Conservation (phyloP, 2,113 vertebrate species). For the Lichenostomus cassidix region DNA sequence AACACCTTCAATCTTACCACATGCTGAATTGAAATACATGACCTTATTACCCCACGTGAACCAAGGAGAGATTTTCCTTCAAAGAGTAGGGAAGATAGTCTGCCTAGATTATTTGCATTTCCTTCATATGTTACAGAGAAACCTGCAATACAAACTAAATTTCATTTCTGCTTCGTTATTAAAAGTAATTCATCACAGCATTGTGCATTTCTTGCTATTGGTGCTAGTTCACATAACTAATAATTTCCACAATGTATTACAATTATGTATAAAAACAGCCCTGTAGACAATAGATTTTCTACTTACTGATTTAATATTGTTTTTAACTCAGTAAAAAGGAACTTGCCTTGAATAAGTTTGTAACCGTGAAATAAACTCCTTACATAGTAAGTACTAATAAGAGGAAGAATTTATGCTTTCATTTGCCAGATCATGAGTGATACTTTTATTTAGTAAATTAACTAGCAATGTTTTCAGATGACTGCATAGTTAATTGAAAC, state of each 20-base stretch:
- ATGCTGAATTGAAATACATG: not conserved
- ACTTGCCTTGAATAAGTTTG: not conserved
- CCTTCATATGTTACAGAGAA: not conserved
- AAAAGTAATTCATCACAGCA: not conserved
- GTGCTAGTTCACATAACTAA: not conserved
- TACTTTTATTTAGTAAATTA: not conserved
- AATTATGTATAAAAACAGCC: not conserved
- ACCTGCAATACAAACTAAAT: not conserved
- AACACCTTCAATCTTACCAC: not conserved
- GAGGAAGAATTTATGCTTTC: not conserved
- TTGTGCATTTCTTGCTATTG: not conserved
- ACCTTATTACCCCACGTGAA: not conserved
- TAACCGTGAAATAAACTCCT: not conserved
- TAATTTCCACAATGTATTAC: not conserved
- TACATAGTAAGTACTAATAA: not conserved
- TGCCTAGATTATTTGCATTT: not conserved
- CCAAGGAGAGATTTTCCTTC: not conserved
- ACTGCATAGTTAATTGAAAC: not conserved
- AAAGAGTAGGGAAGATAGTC: not conserved
- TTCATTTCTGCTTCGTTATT: not conserved
- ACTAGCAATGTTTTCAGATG: not conserved
- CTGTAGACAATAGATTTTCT: not conserved
- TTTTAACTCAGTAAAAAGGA: not conserved
- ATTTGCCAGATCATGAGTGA: not conserved
- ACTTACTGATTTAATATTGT: not conserved